A percentile compares a stretch with the other conserved stretches of the same genome.
These are phyloP conservation scores for Orchesella cincta DNA, from an alignment of 1,140 invertebrate species.

Conservation along the genomic window DNA sequence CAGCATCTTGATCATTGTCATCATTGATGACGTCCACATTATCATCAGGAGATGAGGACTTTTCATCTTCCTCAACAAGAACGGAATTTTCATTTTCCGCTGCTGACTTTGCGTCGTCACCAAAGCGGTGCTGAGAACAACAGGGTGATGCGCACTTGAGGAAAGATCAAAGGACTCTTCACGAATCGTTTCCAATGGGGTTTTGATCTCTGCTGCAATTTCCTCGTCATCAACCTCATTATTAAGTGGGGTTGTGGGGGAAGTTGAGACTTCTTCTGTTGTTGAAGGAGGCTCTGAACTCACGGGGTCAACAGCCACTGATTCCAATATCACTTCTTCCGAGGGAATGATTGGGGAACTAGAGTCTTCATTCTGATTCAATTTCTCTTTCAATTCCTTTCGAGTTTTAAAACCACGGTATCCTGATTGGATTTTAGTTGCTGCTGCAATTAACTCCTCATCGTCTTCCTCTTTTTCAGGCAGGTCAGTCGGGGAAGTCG, in stretches of 20 bases:
- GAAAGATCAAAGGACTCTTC: slow-evolving; percentile 40
- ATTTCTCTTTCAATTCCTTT: slow-evolving; percentile 60
- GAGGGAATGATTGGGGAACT: neutral
- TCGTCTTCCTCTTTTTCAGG: slow-evolving; percentile 26
- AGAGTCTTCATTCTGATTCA: neutral
- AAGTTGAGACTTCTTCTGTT: neutral
- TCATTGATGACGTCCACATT: too few relatives aligned
- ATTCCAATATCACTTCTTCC: neutral
- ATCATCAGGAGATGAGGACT: too few relatives aligned
- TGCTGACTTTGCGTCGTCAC: neutral
- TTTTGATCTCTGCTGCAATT: slow-evolving; percentile 35
- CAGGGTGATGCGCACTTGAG: neutral
- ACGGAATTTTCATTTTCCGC: neutral
- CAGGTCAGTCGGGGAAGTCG: too few relatives aligned
- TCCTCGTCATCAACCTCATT: slow-evolving; percentile 24
- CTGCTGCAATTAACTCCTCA: slow-evolving; percentile 57
- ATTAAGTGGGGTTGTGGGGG: neutral
- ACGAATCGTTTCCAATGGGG: slow-evolving; percentile 32
- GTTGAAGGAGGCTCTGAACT: neutral
- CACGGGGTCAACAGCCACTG: neutral
- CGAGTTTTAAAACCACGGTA: slow-evolving; percentile 71
- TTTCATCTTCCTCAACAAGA: neutral
- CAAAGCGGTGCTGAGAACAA: neutral
- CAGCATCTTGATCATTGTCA: too few relatives aligned
- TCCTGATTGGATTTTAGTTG: slow-evolving; percentile 73